These are phyloP conservation scores for Corythaixoides concolor DNA, from an alignment of 2,113 vertebrate genomes.

Conservation along the genomic window DNA sequence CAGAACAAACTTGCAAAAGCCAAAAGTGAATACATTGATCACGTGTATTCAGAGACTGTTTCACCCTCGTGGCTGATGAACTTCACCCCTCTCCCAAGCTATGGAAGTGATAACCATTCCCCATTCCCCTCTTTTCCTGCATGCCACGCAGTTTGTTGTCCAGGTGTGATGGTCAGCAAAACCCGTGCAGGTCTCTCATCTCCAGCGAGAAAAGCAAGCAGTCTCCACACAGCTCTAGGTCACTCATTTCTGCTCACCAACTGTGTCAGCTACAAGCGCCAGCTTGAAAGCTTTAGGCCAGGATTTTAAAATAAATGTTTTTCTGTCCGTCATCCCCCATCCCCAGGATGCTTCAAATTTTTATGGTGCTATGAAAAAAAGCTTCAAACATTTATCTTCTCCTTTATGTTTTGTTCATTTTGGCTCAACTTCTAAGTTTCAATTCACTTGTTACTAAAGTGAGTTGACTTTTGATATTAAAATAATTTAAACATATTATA, in stretches of 20 bases:
- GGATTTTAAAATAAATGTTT: background rate
- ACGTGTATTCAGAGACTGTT: background rate
- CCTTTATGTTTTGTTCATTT: background rate
- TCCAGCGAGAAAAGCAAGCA: background rate
- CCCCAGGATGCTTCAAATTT: background rate
- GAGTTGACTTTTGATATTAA: background rate
- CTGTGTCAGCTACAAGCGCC: background rate
- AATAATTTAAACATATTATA: background rate
- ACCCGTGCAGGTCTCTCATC: background rate
- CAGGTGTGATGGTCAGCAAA: background rate
- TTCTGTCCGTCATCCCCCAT: background rate
- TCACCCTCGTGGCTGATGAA: background rate
- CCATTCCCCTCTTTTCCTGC: background rate
- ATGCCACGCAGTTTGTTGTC: background rate
- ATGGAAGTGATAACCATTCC: rapidly evolving
- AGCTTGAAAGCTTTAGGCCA: background rate
- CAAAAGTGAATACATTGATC: background rate
- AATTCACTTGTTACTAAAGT: background rate
- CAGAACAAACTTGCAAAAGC: background rate
- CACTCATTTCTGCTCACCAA: background rate
- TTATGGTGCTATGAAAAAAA: background rate
- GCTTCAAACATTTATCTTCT: background rate
- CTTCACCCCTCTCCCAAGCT: background rate
- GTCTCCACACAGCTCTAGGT: background rate
- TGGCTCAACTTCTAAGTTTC: background rate